Evolutionary conservation across 2,888 invertebrate genomes (phyloP), one percentile per base, ranked within the genome.

Genomic region (Neocrepidodera transversa): DNA sequence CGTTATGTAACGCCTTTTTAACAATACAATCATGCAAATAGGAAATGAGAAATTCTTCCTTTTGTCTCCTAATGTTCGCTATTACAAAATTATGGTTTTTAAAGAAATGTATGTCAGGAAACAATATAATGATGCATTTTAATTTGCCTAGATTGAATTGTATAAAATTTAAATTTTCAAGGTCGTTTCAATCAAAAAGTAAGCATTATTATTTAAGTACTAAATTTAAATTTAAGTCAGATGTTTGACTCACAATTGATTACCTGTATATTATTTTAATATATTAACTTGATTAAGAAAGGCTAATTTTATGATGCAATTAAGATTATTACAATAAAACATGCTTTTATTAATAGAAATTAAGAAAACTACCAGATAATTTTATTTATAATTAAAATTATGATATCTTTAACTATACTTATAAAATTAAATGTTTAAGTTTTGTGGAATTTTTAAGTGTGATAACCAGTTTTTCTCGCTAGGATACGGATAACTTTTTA

Each of bases 11-110:
- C 11, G 26, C 35, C 36, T 16, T 35, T 43, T 47, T 20, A 49
- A 36, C 52, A 26, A 51, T 51, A 26, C 38, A 38, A 32, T 43
- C 42, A 53, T 43, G 53, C 53, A 54, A 54, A 45, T 45, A 45
- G 54, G 45, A 35, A 54, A 45, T 38, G 42, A 30, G 28, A 42
- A 26, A 30, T 17, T 30, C 17, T 20, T 35, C 36, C 28, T 52
- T 42, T 52, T 52, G 28, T 28, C 10, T 17, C 17, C 1, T 38
- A 16, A 38, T 38, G 11, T 35, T 35, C 35, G 35, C 35, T 28
- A 28, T 28, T 28, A 28, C 28, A 28, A 28, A 28, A 28, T 28
- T 28, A 28, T 28, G 8, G 6, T 28, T 28, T 28, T 28, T 6
- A 28, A 28, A 28, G 8, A 28, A 28, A 28, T 28, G 28, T 28